Conservation (phyloP, 2,113 vertebrate species). For the Syrmaticus mikado region DNA sequence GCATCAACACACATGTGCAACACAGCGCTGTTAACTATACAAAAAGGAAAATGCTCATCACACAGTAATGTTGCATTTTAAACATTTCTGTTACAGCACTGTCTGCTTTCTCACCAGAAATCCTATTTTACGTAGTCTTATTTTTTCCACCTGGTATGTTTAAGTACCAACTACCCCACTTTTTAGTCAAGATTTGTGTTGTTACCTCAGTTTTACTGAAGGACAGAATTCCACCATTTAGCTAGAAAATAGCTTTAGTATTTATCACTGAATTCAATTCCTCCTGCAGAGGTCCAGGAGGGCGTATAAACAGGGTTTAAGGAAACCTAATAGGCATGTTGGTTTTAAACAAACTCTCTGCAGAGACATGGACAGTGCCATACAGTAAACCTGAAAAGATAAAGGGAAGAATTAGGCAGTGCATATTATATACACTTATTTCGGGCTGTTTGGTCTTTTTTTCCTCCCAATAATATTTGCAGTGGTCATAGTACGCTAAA, state of each 20-base stretch:
- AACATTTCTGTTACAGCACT: neutral
- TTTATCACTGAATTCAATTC: conserved; percentile 7
- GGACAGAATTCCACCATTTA: neutral
- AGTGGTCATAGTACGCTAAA: neutral
- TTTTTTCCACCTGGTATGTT: neutral
- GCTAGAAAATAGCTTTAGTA: neutral
- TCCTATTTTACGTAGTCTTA: neutral
- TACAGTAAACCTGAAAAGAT: neutral
- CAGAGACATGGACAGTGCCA: neutral
- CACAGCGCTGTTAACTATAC: neutral
- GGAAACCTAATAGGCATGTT: neutral
- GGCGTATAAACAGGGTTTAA: neutral
- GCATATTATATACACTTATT: neutral
- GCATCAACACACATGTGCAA: conserved; percentile 31
- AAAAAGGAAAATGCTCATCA: neutral
- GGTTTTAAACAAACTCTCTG: conserved; percentile 11
- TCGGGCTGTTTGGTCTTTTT: neutral
- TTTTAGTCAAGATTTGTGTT: neutral
- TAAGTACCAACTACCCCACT: neutral
- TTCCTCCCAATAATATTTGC: neutral
- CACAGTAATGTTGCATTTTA: neutral
- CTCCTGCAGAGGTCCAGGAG: neutral
- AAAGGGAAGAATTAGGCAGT: neutral
- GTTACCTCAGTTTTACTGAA: neutral
- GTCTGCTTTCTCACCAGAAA: neutral